Conservation (phyloP, 92 coral and sea anemone genomes). For the Hydrozoanthus gracilis region DNA sequence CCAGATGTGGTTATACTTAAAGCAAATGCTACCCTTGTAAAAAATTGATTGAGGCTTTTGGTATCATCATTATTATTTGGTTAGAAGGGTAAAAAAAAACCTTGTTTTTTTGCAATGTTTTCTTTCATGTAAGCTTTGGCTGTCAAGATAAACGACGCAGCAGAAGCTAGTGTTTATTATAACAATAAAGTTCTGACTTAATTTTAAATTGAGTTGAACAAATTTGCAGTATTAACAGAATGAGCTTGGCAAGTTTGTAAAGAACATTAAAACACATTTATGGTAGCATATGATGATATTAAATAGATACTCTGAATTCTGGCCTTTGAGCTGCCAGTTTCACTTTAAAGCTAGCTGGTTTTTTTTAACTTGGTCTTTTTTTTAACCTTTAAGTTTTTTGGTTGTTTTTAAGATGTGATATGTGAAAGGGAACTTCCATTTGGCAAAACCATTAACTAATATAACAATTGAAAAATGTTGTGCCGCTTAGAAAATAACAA, state of each 20-base stretch:
- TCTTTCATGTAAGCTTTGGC: too few relatives aligned
- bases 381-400: neutral
- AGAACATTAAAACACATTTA: neutral
- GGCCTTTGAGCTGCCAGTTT: neutral
- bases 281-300: neutral
- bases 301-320: neutral
- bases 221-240: neutral
- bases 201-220: neutral
- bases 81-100: too few relatives aligned
- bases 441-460: slow-evolving; percentile 12
- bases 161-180: neutral
- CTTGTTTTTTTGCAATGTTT: too few relatives aligned
- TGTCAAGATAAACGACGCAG: neutral
- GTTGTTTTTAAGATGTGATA: neutral
- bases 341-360: neutral
- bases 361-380: neutral
- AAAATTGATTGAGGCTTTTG: too few relatives aligned
- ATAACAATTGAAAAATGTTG: slow-evolving; percentile 18
- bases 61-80: too few relatives aligned
- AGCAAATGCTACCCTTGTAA: too few relatives aligned
- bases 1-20: too few relatives aligned
- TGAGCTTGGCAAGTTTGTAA: neutral
- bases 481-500: slow-evolving; percentile 29
- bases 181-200: neutral
- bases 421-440: neutral